Evolutionary conservation across 2,888 invertebrate genomes (phyloP).

Genomic region (Salticus scenicus): DNA sequence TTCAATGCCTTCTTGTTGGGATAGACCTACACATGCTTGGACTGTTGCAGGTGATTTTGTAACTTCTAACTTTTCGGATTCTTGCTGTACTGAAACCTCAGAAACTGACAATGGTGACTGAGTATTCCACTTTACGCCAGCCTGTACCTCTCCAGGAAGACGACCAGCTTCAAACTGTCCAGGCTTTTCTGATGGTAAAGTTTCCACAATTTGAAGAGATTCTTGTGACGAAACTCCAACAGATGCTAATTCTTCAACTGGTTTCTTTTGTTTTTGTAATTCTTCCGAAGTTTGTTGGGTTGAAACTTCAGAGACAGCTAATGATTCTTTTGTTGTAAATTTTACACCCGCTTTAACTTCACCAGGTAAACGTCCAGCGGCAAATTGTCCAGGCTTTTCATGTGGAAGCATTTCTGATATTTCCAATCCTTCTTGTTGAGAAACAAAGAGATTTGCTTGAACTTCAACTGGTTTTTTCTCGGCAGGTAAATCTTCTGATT

Average conservation of each 20-base stretch:
- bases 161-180: slow-evolving; percentile 65
- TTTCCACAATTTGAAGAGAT: slow-evolving; percentile 66
- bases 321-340: slow-evolving; percentile 49
- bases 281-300: slow-evolving; percentile 50
- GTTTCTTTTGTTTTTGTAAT: slow-evolving; percentile 44
- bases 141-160: slow-evolving; percentile 77
- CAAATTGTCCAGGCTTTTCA: slow-evolving; percentile 63
- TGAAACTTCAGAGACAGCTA: slow-evolving; percentile 62
- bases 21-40: slow-evolving; percentile 45
- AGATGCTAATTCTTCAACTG: slow-evolving; percentile 33
- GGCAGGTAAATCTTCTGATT: slow-evolving; percentile 40
- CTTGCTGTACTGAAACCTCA: slow-evolving; percentile 60
- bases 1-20: slow-evolving; percentile 48
- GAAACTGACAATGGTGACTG: slow-evolving; percentile 56
- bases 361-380: slow-evolving; percentile 56
- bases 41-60: slow-evolving; percentile 43
- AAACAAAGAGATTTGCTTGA: slow-evolving; percentile 51
- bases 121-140: slow-evolving; percentile 77
- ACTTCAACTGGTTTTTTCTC: slow-evolving; percentile 54
- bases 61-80: slow-evolving; percentile 41
- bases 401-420: slow-evolving; percentile 57
- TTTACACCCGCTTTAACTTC: slow-evolving; percentile 61
- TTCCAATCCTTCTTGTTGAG: slow-evolving; percentile 58
- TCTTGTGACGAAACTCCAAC: slow-evolving; percentile 63
- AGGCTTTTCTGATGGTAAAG: slow-evolving; percentile 58